phyloP scores from a whole-genome alignment of 2,113 vertebrate species.

The Phalacrocorax pelagicus region DNA sequence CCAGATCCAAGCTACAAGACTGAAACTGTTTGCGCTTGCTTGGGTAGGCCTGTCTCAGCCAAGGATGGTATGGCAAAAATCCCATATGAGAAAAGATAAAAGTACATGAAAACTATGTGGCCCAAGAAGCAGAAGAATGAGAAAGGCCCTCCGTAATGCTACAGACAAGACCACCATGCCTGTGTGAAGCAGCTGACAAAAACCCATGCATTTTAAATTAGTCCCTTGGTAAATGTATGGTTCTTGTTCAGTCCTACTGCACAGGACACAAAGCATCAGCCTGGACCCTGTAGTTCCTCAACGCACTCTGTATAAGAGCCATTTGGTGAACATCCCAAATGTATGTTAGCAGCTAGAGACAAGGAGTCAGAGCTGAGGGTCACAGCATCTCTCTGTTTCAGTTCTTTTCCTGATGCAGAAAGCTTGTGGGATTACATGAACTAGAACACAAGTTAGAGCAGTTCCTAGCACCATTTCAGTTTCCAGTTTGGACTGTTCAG shows the following conservation, averaged over 20 bases:
- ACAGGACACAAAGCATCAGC: neutral
- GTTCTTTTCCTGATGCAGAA: neutral
- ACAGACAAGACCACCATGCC: neutral
- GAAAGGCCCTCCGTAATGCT: neutral
- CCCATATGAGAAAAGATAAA: neutral
- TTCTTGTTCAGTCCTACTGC: neutral
- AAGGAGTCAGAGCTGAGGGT: neutral
- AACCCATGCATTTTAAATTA: neutral
- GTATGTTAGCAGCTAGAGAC: neutral
- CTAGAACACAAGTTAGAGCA: neutral
- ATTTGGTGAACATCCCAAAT: neutral
- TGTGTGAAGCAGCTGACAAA: neutral
- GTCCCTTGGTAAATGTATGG: neutral
- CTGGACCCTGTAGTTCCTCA: neutral
- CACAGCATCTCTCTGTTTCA: neutral
- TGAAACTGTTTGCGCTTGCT: neutral
- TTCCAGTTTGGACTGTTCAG: neutral
- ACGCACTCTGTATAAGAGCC: neutral
- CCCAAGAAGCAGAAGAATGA: neutral
- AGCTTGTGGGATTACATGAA: accelerated
- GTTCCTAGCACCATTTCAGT: neutral
- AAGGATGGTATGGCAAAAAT: neutral
- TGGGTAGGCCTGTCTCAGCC: neutral
- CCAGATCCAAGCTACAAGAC: neutral
- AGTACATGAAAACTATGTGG: neutral